phyloP scores from a whole-genome alignment of 1,140 invertebrate species.

The Calephelis nemesis region DNA sequence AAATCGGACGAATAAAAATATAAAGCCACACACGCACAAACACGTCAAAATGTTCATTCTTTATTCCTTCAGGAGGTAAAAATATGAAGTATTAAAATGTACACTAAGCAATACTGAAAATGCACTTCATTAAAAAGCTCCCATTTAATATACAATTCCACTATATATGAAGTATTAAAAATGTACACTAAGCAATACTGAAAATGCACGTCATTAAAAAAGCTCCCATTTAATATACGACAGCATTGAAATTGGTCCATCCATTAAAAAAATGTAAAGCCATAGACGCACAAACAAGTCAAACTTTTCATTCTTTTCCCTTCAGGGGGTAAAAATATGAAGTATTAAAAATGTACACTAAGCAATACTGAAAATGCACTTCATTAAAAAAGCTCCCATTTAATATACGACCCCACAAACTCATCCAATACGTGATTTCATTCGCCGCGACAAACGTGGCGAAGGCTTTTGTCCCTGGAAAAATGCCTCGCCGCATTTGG shows the following conservation, averaged over 20 bases:
- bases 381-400: slow-evolving; percentile 15
- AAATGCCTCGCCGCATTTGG: slow-evolving; percentile 59
- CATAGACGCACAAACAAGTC: too few relatives aligned
- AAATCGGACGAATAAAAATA: too few relatives aligned
- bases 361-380: slow-evolving; percentile 4
- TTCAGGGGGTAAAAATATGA: too few relatives aligned
- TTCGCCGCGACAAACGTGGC: slow-evolving; percentile 14
- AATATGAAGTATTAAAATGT: too few relatives aligned
- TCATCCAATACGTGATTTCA: slow-evolving; percentile 17
- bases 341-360: too few relatives aligned
- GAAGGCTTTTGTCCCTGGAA: slow-evolving; percentile 66
- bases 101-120: not conserved
- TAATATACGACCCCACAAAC: slow-evolving; percentile 14
- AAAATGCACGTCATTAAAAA: slow-evolving; percentile 15
- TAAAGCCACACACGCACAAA: too few relatives aligned
- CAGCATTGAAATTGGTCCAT: not conserved
- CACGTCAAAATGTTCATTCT: too few relatives aligned
- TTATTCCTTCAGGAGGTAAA: too few relatives aligned
- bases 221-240: slow-evolving; percentile 14
- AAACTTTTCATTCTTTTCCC: too few relatives aligned
- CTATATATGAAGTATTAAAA: not conserved
- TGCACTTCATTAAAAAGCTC: slow-evolving; percentile 13
- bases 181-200: not conserved
- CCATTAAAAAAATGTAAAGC: too few relatives aligned
- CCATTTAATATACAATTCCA: slow-evolving; percentile 12